These are phyloP conservation scores for Ophiothrix spiculata DNA, from an alignment of 35 echinoderm and acorn worm species.

Conservation along the genomic window DNA sequence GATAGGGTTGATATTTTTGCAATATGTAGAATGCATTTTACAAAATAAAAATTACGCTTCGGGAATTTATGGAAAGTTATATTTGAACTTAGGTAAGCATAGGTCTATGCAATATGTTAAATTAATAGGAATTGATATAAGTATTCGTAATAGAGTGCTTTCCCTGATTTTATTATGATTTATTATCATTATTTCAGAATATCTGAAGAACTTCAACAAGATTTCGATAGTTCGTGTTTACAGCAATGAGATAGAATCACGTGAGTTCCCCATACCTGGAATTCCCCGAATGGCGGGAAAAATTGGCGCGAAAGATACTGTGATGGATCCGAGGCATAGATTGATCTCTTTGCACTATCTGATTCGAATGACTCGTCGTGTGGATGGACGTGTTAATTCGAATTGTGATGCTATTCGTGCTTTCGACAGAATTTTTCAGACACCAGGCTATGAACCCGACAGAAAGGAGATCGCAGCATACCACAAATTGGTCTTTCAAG, in stretches of 20 bases:
- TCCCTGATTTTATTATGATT: too few species aligned
- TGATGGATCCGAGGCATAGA: constrained; percentile 16
- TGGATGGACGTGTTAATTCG: background rate
- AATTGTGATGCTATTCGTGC: constrained; percentile 21
- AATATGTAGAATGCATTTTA: too few species aligned
- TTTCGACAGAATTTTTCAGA: constrained; percentile 23
- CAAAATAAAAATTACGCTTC: too few species aligned
- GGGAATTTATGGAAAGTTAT: too few species aligned
- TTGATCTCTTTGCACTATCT: constrained; percentile 47
- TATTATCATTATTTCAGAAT: constrained; percentile 47
- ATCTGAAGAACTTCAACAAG: constrained; percentile 57
- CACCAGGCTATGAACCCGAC: background rate
- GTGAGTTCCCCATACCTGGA: constrained; percentile 59
- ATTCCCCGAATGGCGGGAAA: background rate
- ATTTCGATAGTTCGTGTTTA: constrained; percentile 67
- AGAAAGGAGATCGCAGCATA: background rate
- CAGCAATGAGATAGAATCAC: constrained; percentile 59
- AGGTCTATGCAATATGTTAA: too few species aligned
- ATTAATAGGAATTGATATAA: too few species aligned
- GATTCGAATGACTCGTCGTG: constrained; percentile 8
- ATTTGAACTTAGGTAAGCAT: too few species aligned
- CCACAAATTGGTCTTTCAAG: background rate
- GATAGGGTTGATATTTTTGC: too few species aligned
- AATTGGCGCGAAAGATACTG: constrained; percentile 42
- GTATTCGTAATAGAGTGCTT: too few species aligned